A percentile compares a stretch with the other conserved stretches of the same genome.
Evolutionary conservation across 1,140 invertebrate genomes (phyloP).

Genomic region (Araneus ventricosus): DNA sequence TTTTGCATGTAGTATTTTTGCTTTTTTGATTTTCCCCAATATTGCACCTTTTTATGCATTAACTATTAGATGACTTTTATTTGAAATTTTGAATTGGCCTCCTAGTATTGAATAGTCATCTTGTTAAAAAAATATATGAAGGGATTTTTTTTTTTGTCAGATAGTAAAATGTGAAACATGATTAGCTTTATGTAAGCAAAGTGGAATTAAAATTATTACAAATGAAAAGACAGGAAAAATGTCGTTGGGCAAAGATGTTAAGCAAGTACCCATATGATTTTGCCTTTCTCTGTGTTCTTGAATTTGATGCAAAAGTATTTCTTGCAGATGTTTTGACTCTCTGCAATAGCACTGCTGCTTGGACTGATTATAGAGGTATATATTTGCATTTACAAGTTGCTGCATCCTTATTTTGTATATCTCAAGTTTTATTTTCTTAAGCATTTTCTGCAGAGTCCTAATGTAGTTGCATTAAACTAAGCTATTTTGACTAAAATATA

Average conservation of each 20-base stretch:
- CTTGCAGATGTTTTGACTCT: conserved; percentile 72
- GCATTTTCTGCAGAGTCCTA: no score
- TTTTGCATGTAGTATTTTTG: conserved; percentile 54
- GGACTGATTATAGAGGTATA: conserved; percentile 74
- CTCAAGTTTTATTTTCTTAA: background rate
- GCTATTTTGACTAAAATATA: no score
- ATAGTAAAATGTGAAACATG: conserved; percentile 45
- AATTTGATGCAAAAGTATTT: conserved; percentile 57
- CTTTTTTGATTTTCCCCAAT: background rate
- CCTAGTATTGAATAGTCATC: background rate
- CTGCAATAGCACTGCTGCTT: conserved; percentile 70
- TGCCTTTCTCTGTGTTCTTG: conserved; percentile 27
- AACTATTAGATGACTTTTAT: no score
- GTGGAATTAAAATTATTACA: background rate
- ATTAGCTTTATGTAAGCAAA: background rate
- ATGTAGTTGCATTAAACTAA: no score
- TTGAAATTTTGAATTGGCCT: background rate
- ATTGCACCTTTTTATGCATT: background rate
- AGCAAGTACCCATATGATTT: conserved; percentile 47
- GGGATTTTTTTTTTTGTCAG: background rate
- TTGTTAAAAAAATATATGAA: background rate
- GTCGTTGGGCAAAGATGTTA: conserved; percentile 38
- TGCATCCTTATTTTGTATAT: conserved; percentile 24
- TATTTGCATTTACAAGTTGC: conserved; percentile 12
- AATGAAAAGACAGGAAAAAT: background rate